Base-by-base conservation (phyloP, 2,113 vertebrate species). In the Maccullochella peelii region DNA sequence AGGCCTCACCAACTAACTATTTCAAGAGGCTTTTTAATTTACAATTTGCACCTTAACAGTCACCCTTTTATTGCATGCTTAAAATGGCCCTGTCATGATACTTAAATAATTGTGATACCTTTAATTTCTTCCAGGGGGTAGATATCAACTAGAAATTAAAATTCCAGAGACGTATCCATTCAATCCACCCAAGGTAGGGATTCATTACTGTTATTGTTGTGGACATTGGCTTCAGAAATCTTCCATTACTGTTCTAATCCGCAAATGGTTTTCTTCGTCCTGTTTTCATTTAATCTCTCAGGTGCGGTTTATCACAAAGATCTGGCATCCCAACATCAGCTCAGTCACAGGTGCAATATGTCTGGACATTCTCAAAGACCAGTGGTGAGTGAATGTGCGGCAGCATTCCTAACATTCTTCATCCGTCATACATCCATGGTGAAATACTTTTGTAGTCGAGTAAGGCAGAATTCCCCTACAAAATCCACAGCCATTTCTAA, bases 261-360 rank as follows among this genome's bases (percentile, higher is more conserved):
- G 3, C 36, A 25, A 14, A 54, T 77, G 1, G 66, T 78, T 54
- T 40, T 40, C 27, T 55, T 20, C 3, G 2, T 23, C 21, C 1
- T 2, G 4, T 59, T 73, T 72, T 36, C 59, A 44, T 79, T 77
- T 50, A n/a, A 62, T 94, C n/a, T 94, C 95, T 81, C 93, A 99
- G 98, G 98, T 99, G 95, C 97, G 98, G 88, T 99, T 99, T 97
- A 99, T 99, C 93, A 98, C 98, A 77, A 99, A 99, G 96, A 99
- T 99, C 95, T 99, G 98, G 98, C 98, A 99, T 97, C 98, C 98
- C 94, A 99, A 99, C 95, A 99, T 99, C 96, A 99, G 98, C 94
- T 99, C 98, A 76, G 98, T 99, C 93, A 99, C 98, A 88, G 98
- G 98, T 79, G 98, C 98, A 91, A 99, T 99, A 96, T 99, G 98